Evolutionary conservation across 2,113 vertebrate genomes (phyloP).

Genomic region (Catharus minimus): DNA sequence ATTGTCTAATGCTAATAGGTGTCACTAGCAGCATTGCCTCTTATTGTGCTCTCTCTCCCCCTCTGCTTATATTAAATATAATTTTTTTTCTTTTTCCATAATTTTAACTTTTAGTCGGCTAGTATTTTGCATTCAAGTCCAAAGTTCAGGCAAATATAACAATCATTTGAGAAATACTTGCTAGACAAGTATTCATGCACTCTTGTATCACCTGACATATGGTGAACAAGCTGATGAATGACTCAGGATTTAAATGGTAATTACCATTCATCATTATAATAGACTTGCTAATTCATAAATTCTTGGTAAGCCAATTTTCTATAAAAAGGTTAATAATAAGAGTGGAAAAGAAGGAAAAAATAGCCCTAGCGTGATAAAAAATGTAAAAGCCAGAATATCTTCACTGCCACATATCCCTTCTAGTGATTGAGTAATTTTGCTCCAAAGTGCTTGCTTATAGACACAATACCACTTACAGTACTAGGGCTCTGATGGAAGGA

Average conservation of each 20-base stretch:
- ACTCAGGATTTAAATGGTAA: constrained; percentile 80
- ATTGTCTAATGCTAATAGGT: neutral
- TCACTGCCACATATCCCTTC: constrained; percentile 50
- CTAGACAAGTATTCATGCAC: constrained; percentile 74
- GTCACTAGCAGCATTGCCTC: constrained; percentile 1
- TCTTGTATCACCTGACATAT: constrained; percentile 74
- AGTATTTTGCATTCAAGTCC: constrained; percentile 47
- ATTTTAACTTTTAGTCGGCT: constrained; percentile 49
- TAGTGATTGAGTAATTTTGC: constrained; percentile 62
- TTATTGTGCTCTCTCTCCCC: constrained; percentile 1
- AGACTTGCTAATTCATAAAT: constrained; percentile 84
- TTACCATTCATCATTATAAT: constrained; percentile 85
- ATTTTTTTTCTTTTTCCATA: constrained; percentile 4
- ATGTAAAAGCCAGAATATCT: constrained; percentile 75
- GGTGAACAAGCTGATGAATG: constrained; percentile 79
- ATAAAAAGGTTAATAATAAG: constrained; percentile 82
- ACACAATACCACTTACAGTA: neutral
- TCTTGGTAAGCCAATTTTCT: constrained; percentile 82
- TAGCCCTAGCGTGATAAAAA: constrained; percentile 74
- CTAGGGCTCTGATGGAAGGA: neutral
- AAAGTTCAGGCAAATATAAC: constrained; percentile 75
- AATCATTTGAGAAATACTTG: constrained; percentile 70
- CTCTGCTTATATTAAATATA: neutral
- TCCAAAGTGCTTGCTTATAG: constrained; percentile 61
- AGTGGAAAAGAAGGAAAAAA: constrained; percentile 73